Percentiles rank a stretch among this genome's conserved stretches.
These are phyloP conservation scores for Epiblema foenella DNA, from an alignment of 2,888 invertebrate species.

Conservation along the genomic window DNA sequence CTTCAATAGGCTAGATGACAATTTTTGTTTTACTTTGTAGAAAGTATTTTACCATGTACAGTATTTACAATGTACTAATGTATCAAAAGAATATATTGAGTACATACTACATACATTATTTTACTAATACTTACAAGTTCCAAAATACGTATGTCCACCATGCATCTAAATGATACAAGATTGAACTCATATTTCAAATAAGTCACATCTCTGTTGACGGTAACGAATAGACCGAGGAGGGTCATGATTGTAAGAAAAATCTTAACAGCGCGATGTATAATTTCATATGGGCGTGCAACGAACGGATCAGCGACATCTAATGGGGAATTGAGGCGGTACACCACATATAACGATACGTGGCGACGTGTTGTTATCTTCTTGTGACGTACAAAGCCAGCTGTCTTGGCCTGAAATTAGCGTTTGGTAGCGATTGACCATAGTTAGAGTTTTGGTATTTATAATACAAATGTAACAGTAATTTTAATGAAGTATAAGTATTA, in stretches of 20 bases:
- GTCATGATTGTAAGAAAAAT: constrained; percentile 6
- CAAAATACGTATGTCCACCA: no score
- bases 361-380: not conserved
- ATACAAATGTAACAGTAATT: not conserved
- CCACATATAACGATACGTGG: not conserved
- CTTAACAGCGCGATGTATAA: constrained; percentile 1
- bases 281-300: not conserved
- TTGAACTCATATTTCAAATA: no score
- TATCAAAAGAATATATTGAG: no score
- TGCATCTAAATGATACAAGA: no score
- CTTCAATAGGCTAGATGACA: no score
- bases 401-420: not conserved
- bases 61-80: no score
- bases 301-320: constrained; percentile 3
- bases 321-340: not conserved
- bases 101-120: no score
- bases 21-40: no score
- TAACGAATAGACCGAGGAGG: not conserved
- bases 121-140: no score
- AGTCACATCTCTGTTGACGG: no score
- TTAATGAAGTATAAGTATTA: no score
- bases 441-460: not conserved
- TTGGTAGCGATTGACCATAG: not conserved
- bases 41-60: no score
- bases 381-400: not conserved